Base-by-base conservation (phyloP, 1,140 invertebrate genomes). In the Antheraea pernyi region DNA sequence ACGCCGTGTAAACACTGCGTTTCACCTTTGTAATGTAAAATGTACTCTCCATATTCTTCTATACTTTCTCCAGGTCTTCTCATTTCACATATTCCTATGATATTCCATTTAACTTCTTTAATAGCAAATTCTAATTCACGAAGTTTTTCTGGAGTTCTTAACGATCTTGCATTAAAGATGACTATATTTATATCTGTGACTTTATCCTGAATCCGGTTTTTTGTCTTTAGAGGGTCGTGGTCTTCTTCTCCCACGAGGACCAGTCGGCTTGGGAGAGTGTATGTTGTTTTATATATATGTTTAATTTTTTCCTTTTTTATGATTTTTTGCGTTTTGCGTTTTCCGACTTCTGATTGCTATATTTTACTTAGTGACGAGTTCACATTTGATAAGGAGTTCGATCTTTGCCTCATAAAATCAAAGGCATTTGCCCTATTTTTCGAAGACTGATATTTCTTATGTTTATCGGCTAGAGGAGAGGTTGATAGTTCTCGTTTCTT, bases 101-200 rank as follows among this genome's bases (percentile, higher is more conserved):
- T 67, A 53, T 67, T 53, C 65, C 65, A 59, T 59, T 59, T 67
- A 10, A 67, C 59, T 16, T 67, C 11, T 19, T 67, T 59, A 37
- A 67, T 67, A 36, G 65, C 65, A 16, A 59, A 19, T 67, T 67
- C 65, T 59, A 67, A n/a, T 59, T 67, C 65, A 5, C 11, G 8
- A 58, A 67, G 53, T 59, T 67, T 67, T 58, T 67, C n/a, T 16
- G 65, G 48, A 8, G 65, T 67, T 67, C 65, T 58, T 16, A 67
- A 19, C 6, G 65, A 59, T 67, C 65, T 9, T 59, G 19, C 16
- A 18, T 67, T 67, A 16, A 67, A 18, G 13, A 48, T 59, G n/a
- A 10, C 19, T 59, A 67, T 60, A 36, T 60, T 9, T 10, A 60
- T 60, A 19, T 60, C 19, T 60, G 22, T 10, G 6, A 0, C 19